Conservation (phyloP, 2,113 vertebrate genomes). For the Menura novaehollandiae region DNA sequence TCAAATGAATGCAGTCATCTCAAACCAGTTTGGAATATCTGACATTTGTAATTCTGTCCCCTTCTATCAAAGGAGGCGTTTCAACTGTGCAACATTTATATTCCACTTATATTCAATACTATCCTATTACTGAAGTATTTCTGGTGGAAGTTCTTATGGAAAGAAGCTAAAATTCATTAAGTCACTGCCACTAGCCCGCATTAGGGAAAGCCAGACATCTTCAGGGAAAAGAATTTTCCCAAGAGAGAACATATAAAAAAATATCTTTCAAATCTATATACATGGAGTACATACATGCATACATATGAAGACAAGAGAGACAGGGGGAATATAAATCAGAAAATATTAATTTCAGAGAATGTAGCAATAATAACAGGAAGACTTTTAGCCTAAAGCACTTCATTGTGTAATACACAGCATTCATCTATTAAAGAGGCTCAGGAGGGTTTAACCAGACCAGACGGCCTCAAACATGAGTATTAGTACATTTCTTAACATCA, state of each 20-base stretch:
- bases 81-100: constrained; percentile 22
- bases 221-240: background rate
- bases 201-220: background rate
- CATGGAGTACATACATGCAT: background rate
- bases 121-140: constrained; percentile 7
- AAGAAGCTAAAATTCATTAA: constrained; percentile 41
- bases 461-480: background rate
- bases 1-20: background rate
- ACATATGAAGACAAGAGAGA: background rate
- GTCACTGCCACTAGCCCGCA: background rate
- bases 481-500: constrained; percentile 45
- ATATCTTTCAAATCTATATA: background rate
- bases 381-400: background rate
- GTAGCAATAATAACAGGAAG: background rate
- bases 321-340: background rate
- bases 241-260: constrained; percentile 1
- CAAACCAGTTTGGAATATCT: constrained; percentile 28
- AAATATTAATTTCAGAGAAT: background rate
- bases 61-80: constrained; percentile 20
- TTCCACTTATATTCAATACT: constrained; percentile 24
- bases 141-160: background rate
- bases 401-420: background rate
- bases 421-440: constrained; percentile 6
- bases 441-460: constrained; percentile 29
- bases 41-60: background rate